These are phyloP conservation scores for Nothoprocta perdicaria DNA, from an alignment of 2,113 vertebrate species.

Conservation along the genomic window DNA sequence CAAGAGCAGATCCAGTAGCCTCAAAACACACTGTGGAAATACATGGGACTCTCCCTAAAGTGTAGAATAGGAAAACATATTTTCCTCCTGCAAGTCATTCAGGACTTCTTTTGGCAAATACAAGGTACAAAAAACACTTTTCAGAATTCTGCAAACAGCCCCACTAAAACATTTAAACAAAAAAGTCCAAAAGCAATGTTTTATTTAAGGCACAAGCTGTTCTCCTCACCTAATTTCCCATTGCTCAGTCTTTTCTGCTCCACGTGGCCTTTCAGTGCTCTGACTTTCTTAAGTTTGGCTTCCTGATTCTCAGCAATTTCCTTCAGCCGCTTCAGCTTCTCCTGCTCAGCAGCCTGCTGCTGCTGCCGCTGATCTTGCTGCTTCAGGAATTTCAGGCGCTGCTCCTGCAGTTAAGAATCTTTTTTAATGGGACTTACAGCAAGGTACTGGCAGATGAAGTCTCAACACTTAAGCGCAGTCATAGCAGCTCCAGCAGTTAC, in stretches of 20 bases:
- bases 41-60: neutral
- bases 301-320: slow-evolving; percentile 96
- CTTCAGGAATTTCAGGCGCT: slow-evolving; percentile 90
- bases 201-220: neutral
- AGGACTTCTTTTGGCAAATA: neutral
- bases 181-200: neutral
- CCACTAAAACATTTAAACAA: neutral
- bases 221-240: slow-evolving; percentile 87
- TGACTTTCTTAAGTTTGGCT: slow-evolving; percentile 92
- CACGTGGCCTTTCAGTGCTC: slow-evolving; percentile 93
- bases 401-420: slow-evolving; percentile 80
- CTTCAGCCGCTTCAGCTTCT: slow-evolving; percentile 89
- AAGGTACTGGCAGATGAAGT: neutral
- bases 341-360: slow-evolving; percentile 91
- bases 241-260: slow-evolving; percentile 97
- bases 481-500: neutral
- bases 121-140: neutral
- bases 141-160: neutral
- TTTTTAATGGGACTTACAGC: neutral
- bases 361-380: slow-evolving; percentile 94
- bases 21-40: neutral
- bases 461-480: neutral
- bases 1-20: neutral
- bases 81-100: neutral
- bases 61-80: neutral